Evolutionary conservation across 2,888 invertebrate species (phyloP), one percentile per base, ranked within the genome.

Genomic region (Chloroclystis v-ata): DNA sequence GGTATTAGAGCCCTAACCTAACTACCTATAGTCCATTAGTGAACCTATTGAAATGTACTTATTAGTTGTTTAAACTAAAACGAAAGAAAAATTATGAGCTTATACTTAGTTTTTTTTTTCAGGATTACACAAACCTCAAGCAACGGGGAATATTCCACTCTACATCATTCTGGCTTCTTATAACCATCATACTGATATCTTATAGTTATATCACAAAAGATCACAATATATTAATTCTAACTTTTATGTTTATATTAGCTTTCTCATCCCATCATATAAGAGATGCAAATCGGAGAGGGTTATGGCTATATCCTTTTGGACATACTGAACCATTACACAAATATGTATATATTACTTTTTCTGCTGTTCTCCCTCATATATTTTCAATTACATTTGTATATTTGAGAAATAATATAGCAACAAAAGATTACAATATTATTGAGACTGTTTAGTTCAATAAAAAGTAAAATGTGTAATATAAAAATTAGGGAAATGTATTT

Each of bases 391-490:
- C 71, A 1, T 79, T 67, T 59, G 54, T 60, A 4, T 55, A 43
- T 45, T 64, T 61, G 7, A 79, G 73, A 52, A 64, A 64, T 49
- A 55, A 40, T 28, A 41, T 59, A 8, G 33, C n/a, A 35, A 8
- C 8, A 2, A 40, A 46, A 37, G 28, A 43, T 24, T 50, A 46
- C 39, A 24, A 1, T 30, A 13, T 40, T 13, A 11, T 47, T 28
- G 40, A 63, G 51, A 84, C 97, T 20, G 20, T 20, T 20, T 20
- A 97, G 97, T 20, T 20, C 3, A 20, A 20, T 20, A 5, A 20
- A 20, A 4, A 4, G 20, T 20, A 20, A 20, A 20, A 20, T 20
- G 5, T 20, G 20, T 20, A 20, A 4, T 20, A 20, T 20, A 20
- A 20, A 20, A 20, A 4, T 5, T 4, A 20, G 5, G 20, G 20